Evolutionary conservation across 1,140 invertebrate genomes (phyloP), one percentile per base, ranked within the genome.

Genomic region (Pinna nobilis): DNA sequence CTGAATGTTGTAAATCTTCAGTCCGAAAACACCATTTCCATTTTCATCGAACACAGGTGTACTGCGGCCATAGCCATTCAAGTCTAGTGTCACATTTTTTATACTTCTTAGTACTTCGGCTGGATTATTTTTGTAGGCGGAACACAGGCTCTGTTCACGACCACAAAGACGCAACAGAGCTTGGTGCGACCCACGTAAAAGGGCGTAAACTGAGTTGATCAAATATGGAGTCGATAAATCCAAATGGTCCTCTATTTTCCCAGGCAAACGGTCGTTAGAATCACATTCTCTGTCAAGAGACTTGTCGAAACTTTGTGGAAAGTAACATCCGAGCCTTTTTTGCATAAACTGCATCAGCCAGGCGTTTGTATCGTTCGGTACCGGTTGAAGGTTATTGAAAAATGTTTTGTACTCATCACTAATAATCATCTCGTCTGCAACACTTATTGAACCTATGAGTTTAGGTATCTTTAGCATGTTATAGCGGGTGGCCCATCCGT

Each of bases 271-370:
- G 20, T 61, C n/a, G n/a, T 64, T 25, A 3, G 18, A 23, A n/a
- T 20, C 49, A 55, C 69, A 71, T n/a, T 66, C 47, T 33, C 47
- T 33, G 7, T 20, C n/a, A 23, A 51, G 7, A 6, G 55, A 59
- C 37, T 67, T 74, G 57, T 74, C 60, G 30, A 68, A 74, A 61
- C 64, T 68, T 30, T 35, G 41, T 20, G 47, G 30, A 11, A 67
- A 41, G 32, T 61, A 49, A 51, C 71, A 74, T 20, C 55, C 33
- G 18, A 50, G 65, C 32, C 64, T 66, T 15, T 23, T 33, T 30
- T 44, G 25, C 3, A 63, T 35, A n/a, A 61, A 66, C 2, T 61
- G 18, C 23, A 20, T 15, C 11, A 68, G 49, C 55, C 64, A 74
- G 7, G 64, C 39, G 37, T 74, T 74, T 3, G 13, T 13, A 7